A percentile compares a stretch with the other conserved stretches of the same genome.
Conservation (phyloP, 2,797 vertebrate species). For the Gallinago stenura region DNA sequence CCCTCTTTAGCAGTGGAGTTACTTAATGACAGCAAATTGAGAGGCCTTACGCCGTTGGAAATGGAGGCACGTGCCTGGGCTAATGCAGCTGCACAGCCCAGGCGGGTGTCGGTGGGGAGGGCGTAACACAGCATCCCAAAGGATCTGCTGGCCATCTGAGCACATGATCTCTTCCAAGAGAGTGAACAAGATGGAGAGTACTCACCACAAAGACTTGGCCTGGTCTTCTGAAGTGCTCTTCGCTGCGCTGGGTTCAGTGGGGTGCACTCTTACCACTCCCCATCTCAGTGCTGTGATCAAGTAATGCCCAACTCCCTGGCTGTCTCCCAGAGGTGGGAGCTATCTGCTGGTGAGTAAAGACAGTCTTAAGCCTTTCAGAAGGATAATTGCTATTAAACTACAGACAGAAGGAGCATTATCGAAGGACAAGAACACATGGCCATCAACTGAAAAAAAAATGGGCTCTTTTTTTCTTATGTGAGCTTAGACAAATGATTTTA, state of each 20-base stretch:
- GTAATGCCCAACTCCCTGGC: background rate
- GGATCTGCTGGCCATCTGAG: background rate
- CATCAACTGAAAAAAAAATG: background rate
- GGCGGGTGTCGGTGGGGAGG: background rate
- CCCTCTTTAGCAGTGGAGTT: background rate
- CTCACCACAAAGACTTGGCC: rapidly evolving
- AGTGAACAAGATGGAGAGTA: background rate
- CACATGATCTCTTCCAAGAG: rapidly evolving
- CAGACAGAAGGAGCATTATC: background rate
- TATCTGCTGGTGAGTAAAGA: background rate
- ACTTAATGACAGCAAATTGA: background rate
- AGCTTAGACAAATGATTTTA: background rate
- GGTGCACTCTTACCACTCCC: background rate
- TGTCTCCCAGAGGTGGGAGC: background rate
- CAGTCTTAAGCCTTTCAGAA: background rate
- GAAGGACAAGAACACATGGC: background rate
- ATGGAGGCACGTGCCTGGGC: background rate
- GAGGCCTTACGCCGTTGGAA: background rate
- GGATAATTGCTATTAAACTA: background rate
- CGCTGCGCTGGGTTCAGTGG: background rate
- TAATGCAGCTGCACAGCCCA: background rate
- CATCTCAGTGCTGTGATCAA: no score
- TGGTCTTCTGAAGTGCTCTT: background rate
- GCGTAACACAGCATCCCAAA: background rate
- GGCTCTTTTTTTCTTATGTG: background rate